Evolutionary conservation across 1,140 invertebrate genomes (phyloP).

Genomic region (Drosophila chauvacae): DNA sequence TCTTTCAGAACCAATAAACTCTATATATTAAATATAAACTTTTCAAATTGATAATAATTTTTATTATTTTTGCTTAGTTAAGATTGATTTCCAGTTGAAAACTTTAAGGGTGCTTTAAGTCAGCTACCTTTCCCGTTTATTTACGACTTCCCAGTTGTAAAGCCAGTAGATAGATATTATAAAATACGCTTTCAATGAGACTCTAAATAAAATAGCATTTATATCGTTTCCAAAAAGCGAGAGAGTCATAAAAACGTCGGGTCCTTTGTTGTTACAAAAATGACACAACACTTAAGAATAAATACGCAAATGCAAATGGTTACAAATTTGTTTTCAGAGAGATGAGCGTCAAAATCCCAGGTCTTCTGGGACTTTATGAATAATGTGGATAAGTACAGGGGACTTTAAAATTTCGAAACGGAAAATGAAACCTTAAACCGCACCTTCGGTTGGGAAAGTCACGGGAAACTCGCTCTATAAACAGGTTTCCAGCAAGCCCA

Average conservation of each 20-base stretch:
- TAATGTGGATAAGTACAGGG: slow-evolving; percentile 3
- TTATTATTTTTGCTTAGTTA: background rate
- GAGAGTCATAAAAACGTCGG: slow-evolving; percentile 1
- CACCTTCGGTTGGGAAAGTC: background rate
- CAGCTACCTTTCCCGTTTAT: background rate
- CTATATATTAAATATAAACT: no score
- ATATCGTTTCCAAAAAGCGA: slow-evolving; percentile 4
- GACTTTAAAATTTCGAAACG: background rate
- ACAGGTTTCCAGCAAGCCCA: slow-evolving; percentile 2
- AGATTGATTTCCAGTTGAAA: background rate
- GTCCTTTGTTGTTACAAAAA: slow-evolving; percentile 14
- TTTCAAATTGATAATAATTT: background rate
- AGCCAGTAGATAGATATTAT: slow-evolving; percentile 1
- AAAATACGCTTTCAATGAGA: slow-evolving; percentile 12
- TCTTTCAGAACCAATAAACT: no score
- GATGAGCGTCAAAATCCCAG: background rate
- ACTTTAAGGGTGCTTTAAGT: background rate
- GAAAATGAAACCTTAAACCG: background rate
- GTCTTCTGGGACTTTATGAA: slow-evolving; percentile 1
- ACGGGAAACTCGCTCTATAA: background rate
- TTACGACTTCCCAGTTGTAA: background rate
- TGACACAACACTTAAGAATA: slow-evolving; percentile 7
- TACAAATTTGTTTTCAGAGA: slow-evolving; percentile 15
- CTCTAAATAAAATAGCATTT: slow-evolving; percentile 4
- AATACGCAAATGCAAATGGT: slow-evolving; percentile 1